Percentiles rank a stretch among this genome's conserved stretches.
phyloP scores from a whole-genome alignment of 2,113 vertebrate genomes.

The Prunella himalayana region DNA sequence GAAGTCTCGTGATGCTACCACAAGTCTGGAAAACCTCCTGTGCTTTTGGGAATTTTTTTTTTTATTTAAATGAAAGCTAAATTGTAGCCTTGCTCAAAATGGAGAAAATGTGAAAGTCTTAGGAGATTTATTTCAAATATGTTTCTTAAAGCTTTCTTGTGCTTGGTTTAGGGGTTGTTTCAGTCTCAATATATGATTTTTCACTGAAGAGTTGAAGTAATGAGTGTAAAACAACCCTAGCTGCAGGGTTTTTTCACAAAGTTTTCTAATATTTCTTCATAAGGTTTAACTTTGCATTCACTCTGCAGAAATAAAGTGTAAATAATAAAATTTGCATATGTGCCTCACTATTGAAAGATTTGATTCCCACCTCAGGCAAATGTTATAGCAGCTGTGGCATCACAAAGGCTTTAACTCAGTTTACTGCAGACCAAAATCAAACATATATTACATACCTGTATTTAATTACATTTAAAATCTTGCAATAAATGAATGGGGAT shows the following conservation, averaged over 20 bases:
- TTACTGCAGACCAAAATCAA: neutral
- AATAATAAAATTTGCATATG: neutral
- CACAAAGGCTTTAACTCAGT: neutral
- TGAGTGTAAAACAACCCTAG: neutral
- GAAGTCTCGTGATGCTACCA: neutral
- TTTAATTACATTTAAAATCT: neutral
- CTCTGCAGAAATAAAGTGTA: neutral
- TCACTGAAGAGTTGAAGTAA: neutral
- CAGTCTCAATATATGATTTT: neutral
- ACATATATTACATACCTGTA: neutral
- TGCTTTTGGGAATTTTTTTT: neutral
- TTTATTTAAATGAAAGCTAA: neutral
- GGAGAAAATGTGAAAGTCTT: neutral
- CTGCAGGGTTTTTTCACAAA: neutral
- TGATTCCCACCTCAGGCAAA: neutral
- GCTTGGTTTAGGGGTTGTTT: neutral
- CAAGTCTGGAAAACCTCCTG: neutral
- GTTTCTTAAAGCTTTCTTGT: neutral
- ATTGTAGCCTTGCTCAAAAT: neutral
- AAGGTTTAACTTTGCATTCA: neutral
- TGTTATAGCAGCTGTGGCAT: neutral
- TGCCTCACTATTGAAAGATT: neutral
- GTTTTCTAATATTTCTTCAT: neutral
- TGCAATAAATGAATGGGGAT: neutral
- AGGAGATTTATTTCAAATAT: neutral